These are phyloP conservation scores for Ambastaia sidthimunki DNA, from an alignment of 2,797 vertebrate species.

Conservation along the genomic window DNA sequence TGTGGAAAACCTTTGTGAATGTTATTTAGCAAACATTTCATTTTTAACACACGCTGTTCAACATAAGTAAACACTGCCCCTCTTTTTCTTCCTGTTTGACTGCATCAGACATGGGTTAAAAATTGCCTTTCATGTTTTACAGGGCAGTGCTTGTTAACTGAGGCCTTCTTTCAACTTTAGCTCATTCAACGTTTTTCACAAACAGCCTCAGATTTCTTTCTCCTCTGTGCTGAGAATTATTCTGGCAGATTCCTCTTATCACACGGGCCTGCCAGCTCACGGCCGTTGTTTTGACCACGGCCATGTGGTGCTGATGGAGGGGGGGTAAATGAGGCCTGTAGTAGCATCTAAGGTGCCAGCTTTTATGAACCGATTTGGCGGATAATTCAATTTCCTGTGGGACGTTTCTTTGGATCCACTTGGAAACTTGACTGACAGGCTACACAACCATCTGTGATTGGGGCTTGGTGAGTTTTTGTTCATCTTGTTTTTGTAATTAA, in stretches of 20 bases:
- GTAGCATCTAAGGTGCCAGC: slow-evolving; percentile 70
- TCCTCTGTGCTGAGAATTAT: slow-evolving; percentile 50
- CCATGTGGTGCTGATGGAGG: slow-evolving; percentile 53
- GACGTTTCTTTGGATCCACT: slow-evolving; percentile 56
- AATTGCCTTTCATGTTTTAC: too few relatives aligned
- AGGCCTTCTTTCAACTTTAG: too few relatives aligned
- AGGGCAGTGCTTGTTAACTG: too few relatives aligned
- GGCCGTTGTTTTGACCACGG: slow-evolving; percentile 52
- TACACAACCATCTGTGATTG: slow-evolving; percentile 72
- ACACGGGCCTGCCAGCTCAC: slow-evolving; percentile 54
- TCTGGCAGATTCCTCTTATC: slow-evolving; percentile 49
- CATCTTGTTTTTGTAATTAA: slow-evolving; percentile 66
- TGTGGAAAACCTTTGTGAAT: background rate
- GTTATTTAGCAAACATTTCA: background rate
- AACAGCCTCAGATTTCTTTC: background rate
- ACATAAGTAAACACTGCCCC: too few relatives aligned
- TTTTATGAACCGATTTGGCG: slow-evolving; percentile 65
- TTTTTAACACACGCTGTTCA: background rate
- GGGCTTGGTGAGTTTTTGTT: slow-evolving; percentile 19
- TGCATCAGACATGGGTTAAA: too few relatives aligned
- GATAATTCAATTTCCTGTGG: slow-evolving; percentile 65
- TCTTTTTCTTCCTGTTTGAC: too few relatives aligned
- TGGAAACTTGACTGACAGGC: slow-evolving; percentile 69
- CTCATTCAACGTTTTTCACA: background rate
- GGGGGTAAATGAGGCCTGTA: slow-evolving; percentile 65